Percentiles rank a stretch among this genome's conserved stretches.
Conservation (phyloP, 37 sponge, comb jelly and placozoan species). For the Haliclona indistincta region DNA sequence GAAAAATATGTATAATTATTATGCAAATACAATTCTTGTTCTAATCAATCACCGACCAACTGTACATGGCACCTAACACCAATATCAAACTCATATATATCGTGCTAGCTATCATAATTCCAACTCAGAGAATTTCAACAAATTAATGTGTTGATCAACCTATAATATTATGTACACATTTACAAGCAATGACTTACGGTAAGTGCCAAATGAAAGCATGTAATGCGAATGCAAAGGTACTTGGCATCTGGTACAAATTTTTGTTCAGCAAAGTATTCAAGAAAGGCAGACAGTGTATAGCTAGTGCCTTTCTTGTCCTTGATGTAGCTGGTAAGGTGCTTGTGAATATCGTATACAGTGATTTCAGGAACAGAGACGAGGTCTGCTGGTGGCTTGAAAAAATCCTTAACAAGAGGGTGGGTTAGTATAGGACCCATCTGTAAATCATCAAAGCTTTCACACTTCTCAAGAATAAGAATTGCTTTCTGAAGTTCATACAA, state of each 20-base stretch:
- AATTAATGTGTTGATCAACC: too few species aligned
- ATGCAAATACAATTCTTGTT: not conserved
- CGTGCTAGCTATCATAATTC: too few species aligned
- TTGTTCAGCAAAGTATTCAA: conserved; percentile 29
- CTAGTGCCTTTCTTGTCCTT: conserved; percentile 10
- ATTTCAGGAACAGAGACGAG: conserved; percentile 48
- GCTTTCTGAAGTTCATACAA: conserved; percentile 45
- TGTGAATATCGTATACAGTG: conserved; percentile 23
- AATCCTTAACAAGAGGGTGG: conserved; percentile 39
- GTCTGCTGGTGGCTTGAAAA: conserved; percentile 45
- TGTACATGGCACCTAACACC: too few species aligned
- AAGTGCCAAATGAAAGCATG: conserved; percentile 46
- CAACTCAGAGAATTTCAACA: too few species aligned
- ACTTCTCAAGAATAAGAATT: conserved; percentile 13
- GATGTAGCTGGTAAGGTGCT: conserved; percentile 13
- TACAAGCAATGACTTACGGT: conserved; percentile 31
- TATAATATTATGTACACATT: too few species aligned
- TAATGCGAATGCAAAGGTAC: conserved; percentile 56
- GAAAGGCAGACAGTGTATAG: conserved; percentile 42
- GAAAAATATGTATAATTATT: not conserved
- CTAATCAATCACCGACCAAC: too few species aligned
- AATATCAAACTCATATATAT: too few species aligned
- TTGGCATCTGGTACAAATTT: not conserved
- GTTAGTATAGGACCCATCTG: conserved; percentile 50
- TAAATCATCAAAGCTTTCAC: conserved; percentile 41